Conservation (phyloP, 2,113 vertebrate genomes). For the Hypanus sabinus region DNA sequence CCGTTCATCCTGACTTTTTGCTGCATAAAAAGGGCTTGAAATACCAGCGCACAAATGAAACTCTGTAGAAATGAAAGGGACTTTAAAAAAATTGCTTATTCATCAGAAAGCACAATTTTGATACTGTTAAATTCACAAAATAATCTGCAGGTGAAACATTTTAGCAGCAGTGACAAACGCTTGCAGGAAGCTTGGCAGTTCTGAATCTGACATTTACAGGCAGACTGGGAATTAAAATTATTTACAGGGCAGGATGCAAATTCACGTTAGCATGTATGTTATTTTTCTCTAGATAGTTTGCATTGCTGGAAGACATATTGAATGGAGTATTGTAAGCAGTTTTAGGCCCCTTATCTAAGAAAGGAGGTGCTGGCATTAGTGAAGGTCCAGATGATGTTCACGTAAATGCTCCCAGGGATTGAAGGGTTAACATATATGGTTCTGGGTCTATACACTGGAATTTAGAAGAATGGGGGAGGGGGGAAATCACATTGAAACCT, state of each 20-base stretch:
- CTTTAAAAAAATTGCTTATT: constrained; percentile 35
- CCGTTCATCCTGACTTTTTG: constrained; percentile 37
- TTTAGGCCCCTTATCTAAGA: too few species aligned
- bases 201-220: neutral
- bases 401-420: too few species aligned
- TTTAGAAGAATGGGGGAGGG: too few species aligned
- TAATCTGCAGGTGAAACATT: constrained; percentile 32
- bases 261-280: neutral
- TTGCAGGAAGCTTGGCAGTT: constrained; percentile 20
- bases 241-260: neutral
- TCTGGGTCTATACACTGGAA: too few species aligned
- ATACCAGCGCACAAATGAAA: constrained; percentile 38
- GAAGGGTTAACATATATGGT: too few species aligned
- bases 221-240: neutral
- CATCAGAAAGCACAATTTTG: constrained; percentile 37
- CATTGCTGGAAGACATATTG: neutral
- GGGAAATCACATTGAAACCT: too few species aligned
- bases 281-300: neutral
- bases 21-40: constrained; percentile 38
- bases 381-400: too few species aligned
- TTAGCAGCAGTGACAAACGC: constrained; percentile 15
- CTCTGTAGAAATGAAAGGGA: constrained; percentile 37
- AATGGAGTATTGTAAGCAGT: too few species aligned
- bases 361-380: too few species aligned
- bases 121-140: constrained; percentile 37